Evolutionary conservation across 2,888 invertebrate species (phyloP).

Genomic region (Oxyteleia sp.): DNA sequence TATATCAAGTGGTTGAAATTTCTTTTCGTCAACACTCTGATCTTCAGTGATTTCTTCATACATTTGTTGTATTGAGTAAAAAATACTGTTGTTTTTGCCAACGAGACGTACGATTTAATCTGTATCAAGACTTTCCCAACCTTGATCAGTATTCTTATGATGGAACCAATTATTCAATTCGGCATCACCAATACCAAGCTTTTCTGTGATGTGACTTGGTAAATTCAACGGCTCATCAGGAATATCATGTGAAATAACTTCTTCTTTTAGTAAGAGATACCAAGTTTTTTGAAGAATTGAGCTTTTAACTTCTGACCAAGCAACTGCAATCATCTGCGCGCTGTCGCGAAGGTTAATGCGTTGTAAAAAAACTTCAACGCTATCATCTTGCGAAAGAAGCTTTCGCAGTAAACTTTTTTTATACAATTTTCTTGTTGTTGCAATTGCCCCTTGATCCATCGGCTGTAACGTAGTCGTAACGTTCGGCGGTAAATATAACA

Average conservation of each 20-base stretch:
- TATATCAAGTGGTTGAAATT: background rate
- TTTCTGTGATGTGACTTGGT: background rate
- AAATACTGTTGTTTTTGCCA: background rate
- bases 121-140: conserved; percentile 9
- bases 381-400: conserved; percentile 8
- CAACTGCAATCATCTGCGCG: conserved; percentile 2
- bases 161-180: background rate
- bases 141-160: background rate
- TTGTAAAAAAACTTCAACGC: conserved; percentile 5
- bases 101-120: conserved; percentile 6
- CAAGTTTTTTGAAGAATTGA: conserved; percentile 10
- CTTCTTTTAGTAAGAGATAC: conserved; percentile 1
- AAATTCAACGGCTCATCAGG: background rate
- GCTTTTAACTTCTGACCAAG: conserved; percentile 15
- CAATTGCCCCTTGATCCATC: conserved; percentile 19
- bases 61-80: background rate
- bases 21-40: background rate
- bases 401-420: conserved; percentile 2
- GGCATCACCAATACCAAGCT: background rate
- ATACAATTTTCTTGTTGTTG: conserved; percentile 15
- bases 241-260: background rate
- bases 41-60: background rate
- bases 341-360: conserved; percentile 8
- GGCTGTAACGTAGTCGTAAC: conserved; percentile 21
- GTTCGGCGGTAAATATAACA: conserved; percentile 28